Conservation (phyloP, 2,888 invertebrate species). For the Carabus problematicus region DNA sequence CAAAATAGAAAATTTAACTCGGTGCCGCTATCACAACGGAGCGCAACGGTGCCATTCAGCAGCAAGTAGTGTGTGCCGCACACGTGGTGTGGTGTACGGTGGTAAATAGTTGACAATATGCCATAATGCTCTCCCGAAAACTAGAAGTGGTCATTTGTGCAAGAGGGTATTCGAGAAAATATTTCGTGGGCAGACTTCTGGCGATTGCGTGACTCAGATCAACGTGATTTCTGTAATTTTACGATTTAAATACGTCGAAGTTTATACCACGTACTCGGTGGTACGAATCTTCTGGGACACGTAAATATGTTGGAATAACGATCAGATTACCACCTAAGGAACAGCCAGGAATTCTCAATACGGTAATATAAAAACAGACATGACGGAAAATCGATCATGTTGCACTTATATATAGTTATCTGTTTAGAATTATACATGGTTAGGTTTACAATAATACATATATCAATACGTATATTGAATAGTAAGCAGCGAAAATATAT, state of each 20-base stretch:
- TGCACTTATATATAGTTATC: too few relatives aligned
- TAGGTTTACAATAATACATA: too few relatives aligned
- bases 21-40: constrained; percentile 13
- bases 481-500: too few relatives aligned
- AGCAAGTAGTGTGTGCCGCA: constrained; percentile 17
- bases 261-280: too few relatives aligned
- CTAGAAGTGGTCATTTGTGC: constrained; percentile 13
- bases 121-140: constrained; percentile 44
- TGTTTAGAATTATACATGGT: too few relatives aligned
- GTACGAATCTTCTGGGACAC: too few relatives aligned
- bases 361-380: too few relatives aligned
- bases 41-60: background rate
- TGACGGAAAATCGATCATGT: too few relatives aligned
- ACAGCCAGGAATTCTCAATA: too few relatives aligned
- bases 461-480: too few relatives aligned
- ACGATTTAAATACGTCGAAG: background rate
- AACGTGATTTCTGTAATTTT: constrained; percentile 31
- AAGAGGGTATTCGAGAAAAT: constrained; percentile 15
- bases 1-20: constrained; percentile 34
- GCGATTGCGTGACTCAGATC: constrained; percentile 34
- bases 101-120: constrained; percentile 54
- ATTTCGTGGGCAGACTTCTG: constrained; percentile 24
- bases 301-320: too few relatives aligned
- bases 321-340: too few relatives aligned
- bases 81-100: background rate